Percentiles rank a stretch among this genome's conserved stretches.
phyloP scores from a whole-genome alignment of 2,797 vertebrate species.

The Acrocephalus scirpaceus region DNA sequence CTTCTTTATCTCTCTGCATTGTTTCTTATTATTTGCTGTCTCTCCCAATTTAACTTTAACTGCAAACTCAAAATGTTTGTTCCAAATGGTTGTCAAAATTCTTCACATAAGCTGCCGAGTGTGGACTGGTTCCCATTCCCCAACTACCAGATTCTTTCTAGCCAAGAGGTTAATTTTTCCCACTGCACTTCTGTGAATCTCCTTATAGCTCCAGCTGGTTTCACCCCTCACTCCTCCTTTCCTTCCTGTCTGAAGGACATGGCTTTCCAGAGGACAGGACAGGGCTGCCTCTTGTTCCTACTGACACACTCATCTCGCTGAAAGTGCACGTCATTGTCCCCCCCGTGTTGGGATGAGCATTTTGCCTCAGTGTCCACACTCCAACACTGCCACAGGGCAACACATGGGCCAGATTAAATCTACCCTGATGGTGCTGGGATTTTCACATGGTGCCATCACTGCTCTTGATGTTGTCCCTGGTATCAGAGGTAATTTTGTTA shows the following conservation, averaged over 20 bases:
- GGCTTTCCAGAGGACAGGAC: background rate
- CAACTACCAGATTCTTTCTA: background rate
- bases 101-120: constrained; percentile 22
- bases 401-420: background rate
- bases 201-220: background rate
- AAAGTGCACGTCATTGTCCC: rapidly evolving
- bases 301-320: rapidly evolving
- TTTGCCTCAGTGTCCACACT: background rate
- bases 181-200: background rate
- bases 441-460: background rate
- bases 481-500: background rate
- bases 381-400: background rate
- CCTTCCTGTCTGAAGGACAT: background rate
- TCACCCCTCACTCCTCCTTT: background rate
- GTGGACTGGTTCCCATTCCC: background rate
- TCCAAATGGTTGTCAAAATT: constrained; percentile 63
- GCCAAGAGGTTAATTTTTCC: background rate
- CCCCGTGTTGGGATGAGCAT: rapidly evolving
- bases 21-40: constrained; percentile 75
- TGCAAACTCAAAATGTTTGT: constrained; percentile 67
- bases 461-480: background rate
- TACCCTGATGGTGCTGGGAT: background rate
- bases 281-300: background rate
- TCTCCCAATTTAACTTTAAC: constrained; percentile 74
- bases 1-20: constrained; percentile 72